These are phyloP conservation scores for Drosophila carrolli DNA, from an alignment of 1,140 invertebrate genomes.

Conservation along the genomic window DNA sequence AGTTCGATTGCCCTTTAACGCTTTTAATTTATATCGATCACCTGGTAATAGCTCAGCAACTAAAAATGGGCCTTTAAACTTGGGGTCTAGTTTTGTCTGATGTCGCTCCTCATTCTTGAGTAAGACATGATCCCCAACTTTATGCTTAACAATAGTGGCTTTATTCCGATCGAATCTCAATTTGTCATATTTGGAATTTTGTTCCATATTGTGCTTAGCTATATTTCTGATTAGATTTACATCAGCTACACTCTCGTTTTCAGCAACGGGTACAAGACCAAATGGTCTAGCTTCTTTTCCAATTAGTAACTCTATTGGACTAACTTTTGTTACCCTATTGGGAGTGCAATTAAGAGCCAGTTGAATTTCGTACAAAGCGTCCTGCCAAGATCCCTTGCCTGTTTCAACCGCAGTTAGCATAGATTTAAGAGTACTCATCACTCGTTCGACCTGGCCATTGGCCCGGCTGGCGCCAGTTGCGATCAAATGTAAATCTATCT, in stretches of 20 bases:
- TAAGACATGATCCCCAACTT: background rate
- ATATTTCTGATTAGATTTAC: conserved; percentile 2
- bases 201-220: conserved; percentile 9
- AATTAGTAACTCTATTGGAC: conserved; percentile 43
- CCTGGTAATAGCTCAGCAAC: conserved; percentile 8
- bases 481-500: conserved; percentile 9
- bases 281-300: conserved; percentile 23
- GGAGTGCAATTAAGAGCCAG: conserved; percentile 70
- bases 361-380: conserved; percentile 28
- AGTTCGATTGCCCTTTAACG: conserved; percentile 9
- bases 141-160: conserved; percentile 4
- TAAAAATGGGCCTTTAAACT: conserved; percentile 18
- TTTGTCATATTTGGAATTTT: conserved; percentile 1
- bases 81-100: conserved; percentile 2
- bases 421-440: conserved; percentile 39
- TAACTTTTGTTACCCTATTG: conserved; percentile 58
- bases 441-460: background rate
- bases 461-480: background rate
- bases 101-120: background rate
- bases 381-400: conserved; percentile 9
- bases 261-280: conserved; percentile 9
- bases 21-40: conserved; percentile 14
- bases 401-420: conserved; percentile 41
- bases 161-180: conserved; percentile 12
- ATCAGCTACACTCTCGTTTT: conserved; percentile 12